These are phyloP conservation scores for Lithophane leautieri DNA, from an alignment of 2,888 invertebrate species.

Conservation along the genomic window DNA sequence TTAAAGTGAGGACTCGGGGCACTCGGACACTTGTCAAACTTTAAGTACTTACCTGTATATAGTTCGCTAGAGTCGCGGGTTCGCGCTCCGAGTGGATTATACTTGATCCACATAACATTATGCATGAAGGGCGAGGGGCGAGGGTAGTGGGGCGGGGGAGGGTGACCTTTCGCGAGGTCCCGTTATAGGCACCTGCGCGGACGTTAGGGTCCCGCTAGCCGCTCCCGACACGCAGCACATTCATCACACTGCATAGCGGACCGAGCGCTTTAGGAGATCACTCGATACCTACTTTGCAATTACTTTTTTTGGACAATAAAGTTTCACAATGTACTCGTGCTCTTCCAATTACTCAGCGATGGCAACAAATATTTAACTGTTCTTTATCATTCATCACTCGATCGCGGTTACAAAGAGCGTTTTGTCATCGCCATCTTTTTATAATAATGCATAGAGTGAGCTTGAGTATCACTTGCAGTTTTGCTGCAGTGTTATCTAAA, in stretches of 20 bases:
- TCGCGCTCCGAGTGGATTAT: background rate
- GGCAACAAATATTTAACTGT: conserved; percentile 31
- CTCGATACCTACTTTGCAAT: conserved; percentile 5
- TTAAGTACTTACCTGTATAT: conserved; percentile 20
- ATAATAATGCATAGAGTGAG: conserved; percentile 24
- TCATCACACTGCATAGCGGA: conserved; percentile 23
- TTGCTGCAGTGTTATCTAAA: conserved; percentile 37
- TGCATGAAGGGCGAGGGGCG: conserved; percentile 26
- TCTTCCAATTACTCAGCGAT: conserved; percentile 37
- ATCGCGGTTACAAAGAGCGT: conserved; percentile 17
- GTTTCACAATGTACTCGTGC: conserved; percentile 38
- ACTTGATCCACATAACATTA: conserved; percentile 43
- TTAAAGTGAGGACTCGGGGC: conserved; percentile 12
- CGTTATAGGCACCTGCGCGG: conserved; percentile 81
- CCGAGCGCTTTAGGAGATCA: conserved; percentile 21
- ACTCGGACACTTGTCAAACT: conserved; percentile 36
- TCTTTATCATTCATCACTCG: conserved; percentile 31
- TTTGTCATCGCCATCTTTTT: conserved; percentile 23
- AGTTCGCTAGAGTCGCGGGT: conserved; percentile 23
- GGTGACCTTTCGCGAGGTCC: conserved; percentile 82
- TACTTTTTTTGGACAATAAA: conserved; percentile 27
- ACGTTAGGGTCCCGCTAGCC: conserved; percentile 82
- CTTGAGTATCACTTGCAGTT: conserved; percentile 30
- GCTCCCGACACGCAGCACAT: conserved; percentile 17
- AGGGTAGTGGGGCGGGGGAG: conserved; percentile 31